These are phyloP conservation scores for Paradisaea rubra DNA, from an alignment of 2,113 vertebrate genomes.

Conservation along the genomic window DNA sequence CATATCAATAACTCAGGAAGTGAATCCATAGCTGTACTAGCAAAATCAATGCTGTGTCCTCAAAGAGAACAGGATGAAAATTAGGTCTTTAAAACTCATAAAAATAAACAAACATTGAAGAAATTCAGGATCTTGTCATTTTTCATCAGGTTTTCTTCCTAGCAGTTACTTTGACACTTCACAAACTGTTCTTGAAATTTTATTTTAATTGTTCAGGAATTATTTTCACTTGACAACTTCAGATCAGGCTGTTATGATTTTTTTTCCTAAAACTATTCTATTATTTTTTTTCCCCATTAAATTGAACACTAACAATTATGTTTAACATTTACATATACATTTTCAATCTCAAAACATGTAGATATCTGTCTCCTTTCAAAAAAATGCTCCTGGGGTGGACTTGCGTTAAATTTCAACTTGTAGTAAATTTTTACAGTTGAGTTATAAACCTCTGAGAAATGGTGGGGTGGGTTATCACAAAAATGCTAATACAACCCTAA, in stretches of 20 bases:
- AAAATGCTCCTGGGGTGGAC: not conserved
- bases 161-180: not conserved
- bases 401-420: not conserved
- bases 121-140: not conserved
- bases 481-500: slow-evolving; percentile 42
- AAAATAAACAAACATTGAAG: not conserved
- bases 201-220: not conserved
- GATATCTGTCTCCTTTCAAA: not conserved
- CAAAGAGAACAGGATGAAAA: not conserved
- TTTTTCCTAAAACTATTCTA: not conserved
- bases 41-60: not conserved
- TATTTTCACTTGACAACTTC: not conserved
- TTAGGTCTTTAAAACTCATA: not conserved
- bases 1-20: not conserved
- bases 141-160: not conserved
- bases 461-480: slow-evolving; percentile 31
- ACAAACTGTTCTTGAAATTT: not conserved
- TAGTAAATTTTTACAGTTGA: slow-evolving; percentile 29
- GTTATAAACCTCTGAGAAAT: slow-evolving; percentile 48
- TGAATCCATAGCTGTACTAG: not conserved
- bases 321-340: not conserved
- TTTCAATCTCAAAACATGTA: not conserved
- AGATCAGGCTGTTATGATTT: not conserved
- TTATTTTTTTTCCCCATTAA: not conserved
- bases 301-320: not conserved